Base-by-base conservation (phyloP, 2,888 invertebrate genomes). In the Drosophila ezoana region DNA sequence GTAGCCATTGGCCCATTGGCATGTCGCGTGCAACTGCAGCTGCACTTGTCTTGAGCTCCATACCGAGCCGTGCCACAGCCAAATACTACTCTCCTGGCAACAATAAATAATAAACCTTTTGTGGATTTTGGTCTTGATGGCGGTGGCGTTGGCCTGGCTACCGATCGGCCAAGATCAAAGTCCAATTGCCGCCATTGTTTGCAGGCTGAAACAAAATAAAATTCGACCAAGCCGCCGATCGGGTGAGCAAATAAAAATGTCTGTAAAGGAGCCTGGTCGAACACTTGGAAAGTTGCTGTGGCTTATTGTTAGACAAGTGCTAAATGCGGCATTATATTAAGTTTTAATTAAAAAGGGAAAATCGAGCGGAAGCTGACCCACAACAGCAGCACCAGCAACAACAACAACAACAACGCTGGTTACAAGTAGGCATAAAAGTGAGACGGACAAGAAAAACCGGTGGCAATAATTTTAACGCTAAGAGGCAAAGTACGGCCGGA, bases 61-160 rank as follows among this genome's bases (percentile, higher is more conserved):
- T 54, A 33, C 33, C 44, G 44, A 18, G 47, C 40, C 56, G 9
- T 43, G 23, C 16, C 41, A 20, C 8, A 51, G 49, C 40, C 43
- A 44, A 44, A 52, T 47, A 61, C 72, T 64, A 54, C 70, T 70
- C 76, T 63, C 72, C 76, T 76, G 85, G 76, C 77, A 89, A 86
- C 88, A 89, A 87, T 87, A 87, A 87, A 87, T 89, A 87, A 86
- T 86, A 86, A 86, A 86, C 89, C 85, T 89, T 86, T 85, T 86
- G 87, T 86, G 85, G 85, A 79, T 87, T 76, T 83, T 87, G 73
- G 69, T 83, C 76, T 76, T 74, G 84, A 73, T 78, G 83, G 79
- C 68, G 78, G 70, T 84, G 87, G 84, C 81, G 89, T 70, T 81
- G 88, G 79, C 57, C 77, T 35, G 67, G 76, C 82, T 89, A 89